A percentile compares a stretch with the other conserved stretches of the same genome.
Conservation (phyloP, 2,797 vertebrate genomes). For the Eurystomus glaucurus region DNA sequence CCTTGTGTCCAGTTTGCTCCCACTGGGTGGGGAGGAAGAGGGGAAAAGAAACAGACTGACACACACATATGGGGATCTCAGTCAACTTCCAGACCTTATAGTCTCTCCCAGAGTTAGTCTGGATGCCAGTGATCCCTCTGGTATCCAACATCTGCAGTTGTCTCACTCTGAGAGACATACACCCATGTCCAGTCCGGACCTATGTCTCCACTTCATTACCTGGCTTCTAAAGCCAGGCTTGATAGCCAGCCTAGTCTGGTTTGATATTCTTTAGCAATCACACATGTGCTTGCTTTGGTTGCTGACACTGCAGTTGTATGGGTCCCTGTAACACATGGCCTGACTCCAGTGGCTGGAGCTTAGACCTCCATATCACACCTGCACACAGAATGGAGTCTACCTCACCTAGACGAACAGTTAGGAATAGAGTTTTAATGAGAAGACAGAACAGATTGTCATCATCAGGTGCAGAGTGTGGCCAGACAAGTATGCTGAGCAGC, state of each 20-base stretch:
- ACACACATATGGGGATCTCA: background rate
- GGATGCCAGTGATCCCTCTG: background rate
- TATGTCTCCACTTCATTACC: background rate
- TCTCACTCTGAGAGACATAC: background rate
- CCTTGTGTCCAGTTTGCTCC: background rate
- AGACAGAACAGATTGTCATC: background rate
- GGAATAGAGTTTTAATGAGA: background rate
- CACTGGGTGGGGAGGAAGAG: background rate
- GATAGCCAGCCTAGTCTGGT: background rate
- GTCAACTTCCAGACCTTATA: background rate
- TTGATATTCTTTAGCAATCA: background rate
- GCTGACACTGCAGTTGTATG: background rate
- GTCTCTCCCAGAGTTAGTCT: background rate
- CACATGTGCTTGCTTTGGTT: background rate
- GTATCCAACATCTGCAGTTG: background rate
- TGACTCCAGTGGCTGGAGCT: background rate
- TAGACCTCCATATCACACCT: background rate
- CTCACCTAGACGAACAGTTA: background rate
- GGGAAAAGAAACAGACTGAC: background rate
- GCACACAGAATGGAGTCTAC: background rate
- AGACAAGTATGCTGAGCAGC: background rate
- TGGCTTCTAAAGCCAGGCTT: background rate
- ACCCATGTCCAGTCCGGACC: background rate
- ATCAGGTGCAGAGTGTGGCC: background rate
- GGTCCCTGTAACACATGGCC: background rate